Base-by-base conservation (phyloP, 2,113 vertebrate genomes). In the Cyphomyrus plagiostoma region DNA sequence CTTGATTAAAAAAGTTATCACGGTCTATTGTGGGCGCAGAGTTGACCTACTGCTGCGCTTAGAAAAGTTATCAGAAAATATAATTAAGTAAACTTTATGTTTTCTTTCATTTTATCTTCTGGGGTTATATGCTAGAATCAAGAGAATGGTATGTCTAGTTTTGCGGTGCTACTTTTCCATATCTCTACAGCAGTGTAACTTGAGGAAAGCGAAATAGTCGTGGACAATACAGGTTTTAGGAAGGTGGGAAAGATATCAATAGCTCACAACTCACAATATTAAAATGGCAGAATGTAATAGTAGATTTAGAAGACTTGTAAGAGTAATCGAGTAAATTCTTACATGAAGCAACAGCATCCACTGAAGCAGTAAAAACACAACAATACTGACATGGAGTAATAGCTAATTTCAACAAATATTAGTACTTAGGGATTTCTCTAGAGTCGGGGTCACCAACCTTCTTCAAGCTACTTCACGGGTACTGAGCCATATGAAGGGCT, bases 1-100 rank as follows among this genome's bases (percentile, higher is more conserved):
- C 74, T 56, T 56, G 85, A 52, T 86, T 84, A 4, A 46, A 84
- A 86, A 52, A 86, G 85, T 86, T n/a, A 52, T 86, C 49, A 13
- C 23, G 49, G n/a, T 52, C 74, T 35, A 80, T 80, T 80, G 30
- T 80, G 74, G 74, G 74, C 4, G 15, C 74, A 6, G 17, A 35
- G 74, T n/a, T 80, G 35, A 80, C 74, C 35, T 80, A 80, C 74
- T 80, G 74, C 13, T 80, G 35, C 74, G 74, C 35, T 80, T 42
- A 39, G 74, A 39, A 42, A 80, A 80, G 30, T 80, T 80, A 80
- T 80, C 74, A 80, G 74, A 80, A 80, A 80, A 80, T 77, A 39
- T 35, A 39, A 77, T 39, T 77, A 30, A 77, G 70, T 9, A 35
- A 35, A 74, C n/a, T 74, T 74, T 35, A 13, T 77, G 30, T 77